Base-by-base conservation (phyloP, 2,113 vertebrate genomes). In the Balaeniceps rex region DNA sequence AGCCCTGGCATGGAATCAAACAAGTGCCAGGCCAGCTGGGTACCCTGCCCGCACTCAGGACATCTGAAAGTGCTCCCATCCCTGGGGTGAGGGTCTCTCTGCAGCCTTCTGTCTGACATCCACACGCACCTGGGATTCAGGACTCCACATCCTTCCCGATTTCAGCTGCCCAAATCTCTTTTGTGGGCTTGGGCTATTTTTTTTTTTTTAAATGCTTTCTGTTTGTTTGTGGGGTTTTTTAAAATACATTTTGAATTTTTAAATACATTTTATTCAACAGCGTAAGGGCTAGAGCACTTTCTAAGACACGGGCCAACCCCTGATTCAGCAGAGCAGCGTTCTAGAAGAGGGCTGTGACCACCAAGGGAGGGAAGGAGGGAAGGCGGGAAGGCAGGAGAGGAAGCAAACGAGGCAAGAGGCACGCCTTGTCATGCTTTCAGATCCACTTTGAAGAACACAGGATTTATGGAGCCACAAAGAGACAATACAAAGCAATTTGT, bases 301-400 rank as follows among this genome's bases (percentile, higher is more conserved):
- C 9, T 44, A 58, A 86, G 51, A 54, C 12, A 46, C 0, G 0
- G 14, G n/a, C 58, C 13, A 64, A 46, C 4, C 31, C 38, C 24
- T 2, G 0, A 25, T 46, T 78, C n/a, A 25, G 29, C 42, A 71
- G 8, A 36, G 23, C 22, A 63, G 19, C 0, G 2, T 13, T 71
- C 24, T 22, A 77, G 52, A 82, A 87, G 25, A 75, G 8, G 18
- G 11, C 4, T 3, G 2, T n/a, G 38, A 69, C 22, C 51, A 92
- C 14, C 5, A 31, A 40, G 21, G 12, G 19, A 64, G 18, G n/a
- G 14, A 66, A 40, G 28, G 10, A 11, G 7, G 19, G 21, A 65
- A 76, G 19, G 31, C 1, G 3, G 34, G 22, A 74, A 76, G 36
- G 18, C 2, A 0, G 58, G 25, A 90, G 33, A 5, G 2, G 22